Evolutionary conservation across 2,888 invertebrate genomes (phyloP).

Genomic region (Seira ritae): DNA sequence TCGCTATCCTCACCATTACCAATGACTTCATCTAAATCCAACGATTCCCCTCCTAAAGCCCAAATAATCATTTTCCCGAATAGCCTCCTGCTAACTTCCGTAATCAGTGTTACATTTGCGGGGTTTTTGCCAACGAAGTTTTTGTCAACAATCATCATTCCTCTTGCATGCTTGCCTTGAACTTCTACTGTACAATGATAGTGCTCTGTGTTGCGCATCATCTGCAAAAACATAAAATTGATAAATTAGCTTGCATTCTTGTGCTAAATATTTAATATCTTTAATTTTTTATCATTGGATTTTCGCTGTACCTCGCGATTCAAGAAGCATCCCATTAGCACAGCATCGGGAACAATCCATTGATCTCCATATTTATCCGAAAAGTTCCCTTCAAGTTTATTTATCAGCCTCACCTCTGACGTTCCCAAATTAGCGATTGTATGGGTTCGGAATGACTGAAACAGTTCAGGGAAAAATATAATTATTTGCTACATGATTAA

Average conservation of each 20-base stretch:
- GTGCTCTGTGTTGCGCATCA: conserved; percentile 61
- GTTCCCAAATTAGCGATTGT: conserved; percentile 76
- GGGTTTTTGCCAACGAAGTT: conserved; percentile 49
- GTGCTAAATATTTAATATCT: no score
- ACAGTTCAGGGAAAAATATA: no score
- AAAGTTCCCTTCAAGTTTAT: conserved; percentile 76
- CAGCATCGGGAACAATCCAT: conserved; percentile 69
- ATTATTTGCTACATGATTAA: no score
- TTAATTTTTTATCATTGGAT: no score
- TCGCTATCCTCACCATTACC: no score
- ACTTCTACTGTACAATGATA: conserved; percentile 79
- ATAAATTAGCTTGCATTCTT: no score
- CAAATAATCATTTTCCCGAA: conserved; percentile 78
- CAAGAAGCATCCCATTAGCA: conserved; percentile 67
- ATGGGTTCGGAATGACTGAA: conserved; percentile 77
- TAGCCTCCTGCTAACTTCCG: conserved; percentile 77
- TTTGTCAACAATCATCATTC: conserved; percentile 81
- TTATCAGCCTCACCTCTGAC: conserved; percentile 77
- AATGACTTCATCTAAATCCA: no score
- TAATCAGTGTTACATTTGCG: conserved; percentile 76
- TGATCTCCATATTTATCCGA: conserved; percentile 43
- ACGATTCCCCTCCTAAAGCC: conserved; percentile 77
- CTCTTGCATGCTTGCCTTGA: conserved; percentile 79
- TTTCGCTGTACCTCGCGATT: conserved; percentile 61
- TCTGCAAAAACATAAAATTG: no score